These are phyloP conservation scores for Merluccius polli DNA, from an alignment of 2,797 vertebrate genomes.

Conservation along the genomic window DNA sequence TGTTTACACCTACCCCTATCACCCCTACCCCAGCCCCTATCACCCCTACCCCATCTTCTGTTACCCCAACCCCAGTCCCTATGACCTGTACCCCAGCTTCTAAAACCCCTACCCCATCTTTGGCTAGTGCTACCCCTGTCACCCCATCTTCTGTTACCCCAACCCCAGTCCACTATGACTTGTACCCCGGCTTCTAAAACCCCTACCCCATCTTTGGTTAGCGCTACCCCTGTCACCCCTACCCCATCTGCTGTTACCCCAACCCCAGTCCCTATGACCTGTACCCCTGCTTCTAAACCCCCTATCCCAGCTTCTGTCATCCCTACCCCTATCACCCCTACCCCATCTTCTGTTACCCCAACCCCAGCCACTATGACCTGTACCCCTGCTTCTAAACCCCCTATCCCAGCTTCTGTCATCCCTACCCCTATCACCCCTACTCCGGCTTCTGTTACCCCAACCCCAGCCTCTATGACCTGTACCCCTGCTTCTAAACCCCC, in stretches of 20 bases:
- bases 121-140: neutral
- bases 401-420: neutral
- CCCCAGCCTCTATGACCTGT: neutral
- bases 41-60: neutral
- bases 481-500: slow-evolving; percentile 16
- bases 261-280: neutral
- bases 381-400: neutral
- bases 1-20: neutral
- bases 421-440: neutral
- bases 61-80: neutral
- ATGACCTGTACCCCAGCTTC: neutral
- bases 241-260: neutral
- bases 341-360: neutral
- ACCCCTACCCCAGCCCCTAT: neutral
- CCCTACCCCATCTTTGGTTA: slow-evolving; percentile 18
- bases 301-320: slow-evolving; percentile 17
- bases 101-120: slow-evolving; percentile 20
- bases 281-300: slow-evolving; percentile 14
- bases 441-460: neutral
- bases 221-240: neutral
- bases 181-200: slow-evolving; percentile 11
- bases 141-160: neutral
- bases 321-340: neutral
- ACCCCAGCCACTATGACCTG: neutral
- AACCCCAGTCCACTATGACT: neutral